A percentile compares a stretch with the other conserved stretches of the same genome.
Evolutionary conservation across 2,113 vertebrate genomes (phyloP).

Genomic region (Orthonyx spaldingii): DNA sequence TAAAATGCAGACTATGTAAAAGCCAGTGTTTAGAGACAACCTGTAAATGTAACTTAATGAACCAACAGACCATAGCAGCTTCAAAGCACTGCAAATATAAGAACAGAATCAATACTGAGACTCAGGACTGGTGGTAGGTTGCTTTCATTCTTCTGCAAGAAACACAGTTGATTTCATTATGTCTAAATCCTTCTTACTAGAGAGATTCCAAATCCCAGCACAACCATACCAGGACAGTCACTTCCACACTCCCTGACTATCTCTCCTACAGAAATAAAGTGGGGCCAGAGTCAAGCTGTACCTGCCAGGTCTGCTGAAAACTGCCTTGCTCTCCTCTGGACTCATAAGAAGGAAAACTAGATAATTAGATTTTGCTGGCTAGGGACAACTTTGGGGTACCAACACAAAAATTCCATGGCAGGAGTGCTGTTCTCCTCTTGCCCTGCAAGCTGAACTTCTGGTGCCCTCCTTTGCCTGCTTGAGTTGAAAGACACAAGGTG

Average conservation of each 20-base stretch:
- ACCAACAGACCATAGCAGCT: constrained; percentile 16
- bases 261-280: background rate
- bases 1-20: constrained; percentile 39
- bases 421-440: background rate
- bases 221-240: background rate
- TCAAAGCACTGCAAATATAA: constrained; percentile 3
- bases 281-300: background rate
- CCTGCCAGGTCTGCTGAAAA: background rate
- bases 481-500: background rate
- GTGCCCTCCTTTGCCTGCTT: background rate
- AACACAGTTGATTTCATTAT: background rate
- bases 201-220: background rate
- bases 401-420: background rate
- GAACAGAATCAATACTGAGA: constrained; percentile 7
- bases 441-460: background rate
- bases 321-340: background rate
- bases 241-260: background rate
- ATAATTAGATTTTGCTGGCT: background rate
- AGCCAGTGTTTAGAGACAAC: constrained; percentile 12
- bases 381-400: background rate
- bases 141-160: background rate
- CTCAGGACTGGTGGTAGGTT: background rate
- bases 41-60: constrained; percentile 36
- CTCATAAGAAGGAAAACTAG: background rate
- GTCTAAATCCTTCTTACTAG: background rate